Evolutionary conservation across 2,113 vertebrate species (phyloP).

Genomic region (Ascaphus truei): DNA sequence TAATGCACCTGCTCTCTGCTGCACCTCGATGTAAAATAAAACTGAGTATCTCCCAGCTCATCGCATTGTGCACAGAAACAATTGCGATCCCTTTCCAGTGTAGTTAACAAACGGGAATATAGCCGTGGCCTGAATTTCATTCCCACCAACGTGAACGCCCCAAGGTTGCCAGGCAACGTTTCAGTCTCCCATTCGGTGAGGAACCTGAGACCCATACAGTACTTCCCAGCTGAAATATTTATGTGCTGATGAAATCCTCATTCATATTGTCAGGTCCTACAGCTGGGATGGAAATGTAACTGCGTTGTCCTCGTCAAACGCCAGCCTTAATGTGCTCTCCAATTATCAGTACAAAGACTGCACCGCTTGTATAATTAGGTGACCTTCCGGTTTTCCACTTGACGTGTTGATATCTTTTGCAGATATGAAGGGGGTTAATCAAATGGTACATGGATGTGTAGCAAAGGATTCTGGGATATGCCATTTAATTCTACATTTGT

Average conservation of each 20-base stretch:
- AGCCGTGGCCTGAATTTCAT: background rate
- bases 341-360: background rate
- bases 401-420: too few species aligned
- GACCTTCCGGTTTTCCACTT: background rate
- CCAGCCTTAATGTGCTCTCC: too few species aligned
- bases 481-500: too few species aligned
- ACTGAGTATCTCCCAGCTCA: too few species aligned
- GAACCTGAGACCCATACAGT: background rate
- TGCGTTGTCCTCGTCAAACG: background rate
- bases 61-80: too few species aligned
- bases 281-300: background rate
- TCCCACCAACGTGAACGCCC: background rate
- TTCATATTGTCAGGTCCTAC: too few species aligned
- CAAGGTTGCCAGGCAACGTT: background rate
- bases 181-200: background rate
- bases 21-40: too few species aligned
- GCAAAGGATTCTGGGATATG: background rate
- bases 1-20: too few species aligned
- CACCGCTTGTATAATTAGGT: background rate
- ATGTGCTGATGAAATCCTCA: background rate
- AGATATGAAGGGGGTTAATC: too few species aligned
- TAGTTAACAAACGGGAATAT: too few species aligned
- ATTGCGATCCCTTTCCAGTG: too few species aligned
- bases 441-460: too few species aligned
- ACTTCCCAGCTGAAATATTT: constrained; percentile 12